Base-by-base conservation (phyloP, 2,888 invertebrate genomes). In the Trissolcus brochymenae region DNA sequence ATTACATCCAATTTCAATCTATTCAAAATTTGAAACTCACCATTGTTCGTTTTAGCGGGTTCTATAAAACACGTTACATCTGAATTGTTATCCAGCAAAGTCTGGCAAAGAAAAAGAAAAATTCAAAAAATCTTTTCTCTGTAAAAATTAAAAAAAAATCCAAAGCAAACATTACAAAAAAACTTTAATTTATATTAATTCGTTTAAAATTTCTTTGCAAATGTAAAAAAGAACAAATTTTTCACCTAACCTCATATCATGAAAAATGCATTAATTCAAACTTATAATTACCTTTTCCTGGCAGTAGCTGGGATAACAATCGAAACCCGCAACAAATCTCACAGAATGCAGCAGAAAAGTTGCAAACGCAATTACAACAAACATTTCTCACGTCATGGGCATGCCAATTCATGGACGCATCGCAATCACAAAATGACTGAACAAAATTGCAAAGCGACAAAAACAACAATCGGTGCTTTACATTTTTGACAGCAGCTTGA, bases 231-330 rank as follows among this genome's bases (percentile, higher is more conserved):
- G 4, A 25, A 46, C 6, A 6, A 14, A 16, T 46, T 16, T 46
- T 14, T 14, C 14, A 40, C 51, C n/a, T 55, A 79, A 79, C 76
- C 67, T 73, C 49, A 1, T 19, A 11, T 13, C 1, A 9, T 9
- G 11, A 19, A 51, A 51, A 51, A 9, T 16, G 11, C 1, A 6
- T 19, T 19, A 9, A 35, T 11, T 35, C 1, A 9, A 35, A 11
- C 9, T 51, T 25, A 29, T 14, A 35, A 21, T 81, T 80, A 87
- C 87, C 78, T 80, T 65, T 14, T 83, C 83, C 3, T 80, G 81
- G 61, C 87, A 88, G 60, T 83, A 84, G 29, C 86, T 82, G 2
- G 87, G 81, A 73, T 84, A 87, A 75, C 87, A 88, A 65, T 77
- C 21, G 7, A 79, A 81, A 16, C 81, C 82, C 21, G 61, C 55